Percentiles rank a stretch among this genome's conserved stretches.
Conservation (phyloP, 2,888 invertebrate species). For the Microctonus hyperodae region DNA sequence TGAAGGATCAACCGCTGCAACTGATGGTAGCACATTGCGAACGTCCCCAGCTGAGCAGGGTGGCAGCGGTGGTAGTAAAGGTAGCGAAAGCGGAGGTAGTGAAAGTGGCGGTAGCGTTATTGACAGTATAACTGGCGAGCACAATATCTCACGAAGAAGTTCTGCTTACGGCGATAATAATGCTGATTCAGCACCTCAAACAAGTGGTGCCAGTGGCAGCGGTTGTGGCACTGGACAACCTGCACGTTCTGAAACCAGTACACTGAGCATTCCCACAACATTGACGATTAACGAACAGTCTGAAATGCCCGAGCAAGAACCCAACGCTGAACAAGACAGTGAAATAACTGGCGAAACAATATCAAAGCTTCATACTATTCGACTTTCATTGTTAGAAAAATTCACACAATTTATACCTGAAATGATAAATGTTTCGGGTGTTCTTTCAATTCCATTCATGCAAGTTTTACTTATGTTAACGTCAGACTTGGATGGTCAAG, state of each 20-base stretch:
- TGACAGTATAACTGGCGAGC: constrained; percentile 88
- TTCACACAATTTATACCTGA: constrained; percentile 81
- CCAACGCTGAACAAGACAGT: constrained; percentile 58
- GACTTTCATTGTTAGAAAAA: constrained; percentile 76
- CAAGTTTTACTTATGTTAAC: constrained; percentile 91
- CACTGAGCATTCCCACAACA: constrained; percentile 64
- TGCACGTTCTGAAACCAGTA: constrained; percentile 68
- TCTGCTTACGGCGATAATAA: constrained; percentile 84
- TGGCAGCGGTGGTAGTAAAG: constrained; percentile 66
- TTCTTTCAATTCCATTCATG: constrained; percentile 88
- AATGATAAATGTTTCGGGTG: constrained; percentile 79
- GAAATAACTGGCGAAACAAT: constrained; percentile 61
- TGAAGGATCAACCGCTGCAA: constrained; percentile 92
- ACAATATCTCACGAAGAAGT: constrained; percentile 88
- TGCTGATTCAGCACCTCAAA: constrained; percentile 60
- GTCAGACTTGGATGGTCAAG: constrained; percentile 85
- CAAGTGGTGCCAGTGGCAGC: constrained; percentile 50
- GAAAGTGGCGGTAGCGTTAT: constrained; percentile 93
- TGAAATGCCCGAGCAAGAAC: constrained; percentile 50
- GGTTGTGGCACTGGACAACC: constrained; percentile 53
- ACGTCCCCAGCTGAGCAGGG: constrained; percentile 78
- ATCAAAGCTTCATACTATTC: constrained; percentile 71
- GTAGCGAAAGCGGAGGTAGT: constrained; percentile 70
- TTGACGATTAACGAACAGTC: constrained; percentile 59
- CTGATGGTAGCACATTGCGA: constrained; percentile 90